Base-by-base conservation (phyloP, 2,888 invertebrate genomes). In the Stratiomys singularior region DNA sequence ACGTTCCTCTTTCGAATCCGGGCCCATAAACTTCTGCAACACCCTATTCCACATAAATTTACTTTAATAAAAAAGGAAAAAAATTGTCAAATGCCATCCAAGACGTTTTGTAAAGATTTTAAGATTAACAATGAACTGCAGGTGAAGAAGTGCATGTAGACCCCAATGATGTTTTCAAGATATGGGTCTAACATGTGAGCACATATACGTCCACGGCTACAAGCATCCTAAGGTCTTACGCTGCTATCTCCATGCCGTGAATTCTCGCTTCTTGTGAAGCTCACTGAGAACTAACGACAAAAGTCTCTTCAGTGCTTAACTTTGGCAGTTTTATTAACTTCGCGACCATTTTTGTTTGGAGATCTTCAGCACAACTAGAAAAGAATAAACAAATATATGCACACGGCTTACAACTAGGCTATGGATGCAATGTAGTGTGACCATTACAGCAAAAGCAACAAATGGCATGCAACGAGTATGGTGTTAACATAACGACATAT, bases 81-180 rank as follows among this genome's bases (percentile, higher is more conserved):
- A 64, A 28, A 64, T 64, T 64, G 64, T 64, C 30, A 28, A 64
- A 64, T 64, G 64, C 64, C 64, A 30, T 25, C 28, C 64, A 27
- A 64, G 64, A 28, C 64, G 25, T 13, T 52, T 28, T 64, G 64
- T 28, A 64, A 28, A 64, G 64, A 64, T 28, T 64, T 64, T 64
- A 21, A 64, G 64, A 64, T 64, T 64, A 64, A 64, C 28, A 64
- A 64, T 64, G 64, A 64, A 64, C 64, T 64, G 64, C 64, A 64
- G 64, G 64, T 64, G 64, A 64, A 64, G 64, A 64, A 64, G 64
- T 64, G 64, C 64, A 64, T 64, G 28, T 64, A 28, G 64, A 28
- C 30, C 52, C 15, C 52, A 52, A 64, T 64, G 64, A 28, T 27
- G 21, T 64, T 64, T 64, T 13, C 28, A 28, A 28, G 27, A 64